Evolutionary conservation across 1,140 invertebrate genomes (phyloP).

Genomic region (Steinernema khuongi): DNA sequence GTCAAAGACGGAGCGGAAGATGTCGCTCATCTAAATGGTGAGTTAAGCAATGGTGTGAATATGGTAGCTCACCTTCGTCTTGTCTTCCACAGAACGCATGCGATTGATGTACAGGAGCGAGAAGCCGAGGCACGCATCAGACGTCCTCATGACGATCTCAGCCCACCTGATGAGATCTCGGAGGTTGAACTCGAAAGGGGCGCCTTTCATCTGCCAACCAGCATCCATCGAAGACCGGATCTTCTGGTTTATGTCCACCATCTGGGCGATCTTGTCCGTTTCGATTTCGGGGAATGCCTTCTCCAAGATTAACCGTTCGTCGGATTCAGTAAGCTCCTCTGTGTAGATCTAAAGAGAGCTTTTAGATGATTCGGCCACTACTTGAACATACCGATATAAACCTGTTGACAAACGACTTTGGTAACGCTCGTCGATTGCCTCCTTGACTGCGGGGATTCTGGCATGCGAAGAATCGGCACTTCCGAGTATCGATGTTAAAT

Average conservation of each 20-base stretch:
- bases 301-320: slow-evolving; percentile 22
- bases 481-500: slow-evolving; percentile 68
- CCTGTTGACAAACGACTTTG: slow-evolving; percentile 91
- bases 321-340: slow-evolving; percentile 62
- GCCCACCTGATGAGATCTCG: slow-evolving; percentile 84
- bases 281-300: slow-evolving; percentile 60
- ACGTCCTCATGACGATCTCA: slow-evolving; percentile 1
- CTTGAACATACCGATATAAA: slow-evolving; percentile 75
- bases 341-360: slow-evolving; percentile 69
- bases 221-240: slow-evolving; percentile 66
- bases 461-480: slow-evolving; percentile 86
- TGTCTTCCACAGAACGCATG: slow-evolving; percentile 72
- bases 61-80: slow-evolving; percentile 63
- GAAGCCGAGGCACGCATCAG: slow-evolving; percentile 20
- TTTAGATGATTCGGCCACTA: slow-evolving; percentile 19
- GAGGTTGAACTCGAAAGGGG: slow-evolving; percentile 93
- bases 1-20: background rate
- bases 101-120: slow-evolving; percentile 62
- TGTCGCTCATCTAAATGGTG: background rate
- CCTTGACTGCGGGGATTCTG: slow-evolving; percentile 97
- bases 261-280: slow-evolving; percentile 64
- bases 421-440: slow-evolving; percentile 85
- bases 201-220: slow-evolving; percentile 68
- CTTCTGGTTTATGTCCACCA: slow-evolving; percentile 77
- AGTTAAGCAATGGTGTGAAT: background rate